Evolutionary conservation across 2,888 invertebrate genomes (phyloP).

Genomic region (Aspidiotus destructor): DNA sequence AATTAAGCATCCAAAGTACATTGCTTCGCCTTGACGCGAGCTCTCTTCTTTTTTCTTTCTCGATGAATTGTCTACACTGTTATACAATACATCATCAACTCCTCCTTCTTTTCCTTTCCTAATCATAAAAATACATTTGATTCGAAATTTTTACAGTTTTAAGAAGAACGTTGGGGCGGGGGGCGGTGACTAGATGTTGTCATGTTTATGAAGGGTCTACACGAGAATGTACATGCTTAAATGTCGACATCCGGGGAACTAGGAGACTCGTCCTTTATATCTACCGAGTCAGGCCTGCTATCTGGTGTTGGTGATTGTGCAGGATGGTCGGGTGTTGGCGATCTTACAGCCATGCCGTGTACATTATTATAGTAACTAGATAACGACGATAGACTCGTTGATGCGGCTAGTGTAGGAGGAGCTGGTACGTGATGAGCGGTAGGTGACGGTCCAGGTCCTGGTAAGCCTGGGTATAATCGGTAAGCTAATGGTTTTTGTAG

Average conservation of each 20-base stretch:
- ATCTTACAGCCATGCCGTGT: constrained; percentile 37
- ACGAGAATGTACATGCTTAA: constrained; percentile 24
- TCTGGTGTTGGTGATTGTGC: constrained; percentile 37
- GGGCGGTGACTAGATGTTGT: constrained; percentile 16
- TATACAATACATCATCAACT: no score
- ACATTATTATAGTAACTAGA: constrained; percentile 38
- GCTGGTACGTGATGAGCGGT: constrained; percentile 36
- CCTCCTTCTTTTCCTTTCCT: no score
- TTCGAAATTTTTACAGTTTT: constrained; percentile 4
- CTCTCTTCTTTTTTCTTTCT: no score
- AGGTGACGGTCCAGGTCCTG: constrained; percentile 37
- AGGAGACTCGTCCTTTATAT: constrained; percentile 39
- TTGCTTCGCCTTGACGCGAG: no score
- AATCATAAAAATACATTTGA: constrained; percentile 3
- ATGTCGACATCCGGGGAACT: constrained; percentile 37
- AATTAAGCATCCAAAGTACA: no score
- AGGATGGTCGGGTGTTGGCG: constrained; percentile 37
- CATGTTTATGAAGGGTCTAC: constrained; percentile 27
- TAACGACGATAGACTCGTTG: constrained; percentile 35
- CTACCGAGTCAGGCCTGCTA: constrained; percentile 38
- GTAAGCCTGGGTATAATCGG: constrained; percentile 41
- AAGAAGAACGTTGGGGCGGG: not conserved
- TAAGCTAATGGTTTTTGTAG: constrained; percentile 83
- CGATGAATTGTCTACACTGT: no score
- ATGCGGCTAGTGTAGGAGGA: constrained; percentile 35